Base-by-base conservation (phyloP, 2,888 invertebrate genomes). In the Scaptomyza polygonia region DNA sequence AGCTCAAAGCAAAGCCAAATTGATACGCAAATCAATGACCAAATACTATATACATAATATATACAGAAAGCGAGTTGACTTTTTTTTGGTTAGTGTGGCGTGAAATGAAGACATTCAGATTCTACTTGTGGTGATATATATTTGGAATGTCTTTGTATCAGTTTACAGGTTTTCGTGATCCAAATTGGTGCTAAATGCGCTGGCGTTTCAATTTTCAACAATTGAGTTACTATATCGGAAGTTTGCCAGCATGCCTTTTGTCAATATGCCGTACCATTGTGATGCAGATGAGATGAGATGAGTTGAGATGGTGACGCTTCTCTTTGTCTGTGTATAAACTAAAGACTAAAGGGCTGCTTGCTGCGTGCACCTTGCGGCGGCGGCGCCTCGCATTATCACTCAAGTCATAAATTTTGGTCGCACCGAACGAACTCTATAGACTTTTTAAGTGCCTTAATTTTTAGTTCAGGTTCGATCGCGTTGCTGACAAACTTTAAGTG, bases 181-280 rank as follows among this genome's bases (percentile, higher is more conserved):
- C 61, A 77, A 83, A 79, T 78, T 74, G 83, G 72, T 80, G 85
- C 76, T 77, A 82, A 84, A 82, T 79, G 80, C 74, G 79, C 70
- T 81, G 76, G 77, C 77, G 80, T 88, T 86, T 88, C 77, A 81
- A 79, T 89, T 87, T 85, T 58, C 79, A 79, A 68, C 86, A 78
- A 87, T 83, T 88, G 81, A 88, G 88, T 87, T 87, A n/a, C n/a
- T n/a, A 81, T 87, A 86, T 88, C 89, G 89, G 88, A 89, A 89
- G 89, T 89, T 39, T 85, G 61, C 61, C 76, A 69, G 75, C 70
- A 58, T 55, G 68, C 39, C 62, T 67, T n/a, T 32, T 32, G 11
- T 70, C 67, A 48, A 72, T 45, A 72, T 45, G 48, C 39, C 59
- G 62, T 48, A 45, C 56, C 58, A 72, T 72, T 72, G 57, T 75